Base-by-base conservation (phyloP, 1,140 invertebrate species). In the Myzus persicae region DNA sequence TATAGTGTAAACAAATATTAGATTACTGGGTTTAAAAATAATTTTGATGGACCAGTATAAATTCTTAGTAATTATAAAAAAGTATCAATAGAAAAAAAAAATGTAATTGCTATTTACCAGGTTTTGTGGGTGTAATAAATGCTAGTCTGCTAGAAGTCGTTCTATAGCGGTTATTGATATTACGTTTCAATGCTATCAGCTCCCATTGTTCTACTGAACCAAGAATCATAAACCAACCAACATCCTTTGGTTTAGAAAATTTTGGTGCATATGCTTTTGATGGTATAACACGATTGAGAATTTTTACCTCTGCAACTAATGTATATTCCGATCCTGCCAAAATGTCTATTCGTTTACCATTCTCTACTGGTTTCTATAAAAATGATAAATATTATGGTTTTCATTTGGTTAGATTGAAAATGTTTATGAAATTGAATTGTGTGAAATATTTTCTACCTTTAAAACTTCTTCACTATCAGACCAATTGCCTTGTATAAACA, bases 191-290 rank as follows among this genome's bases (percentile, higher is more conserved):
- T n/a, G 98, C 98, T 51, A 97, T 95, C n/a, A 99, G 95, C 94
- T 99, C 98, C 67, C 95, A 96, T 4, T 95, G 95, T 93, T 97
- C 96, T 40, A 96, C 95, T 91, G 97, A 96, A 22, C 98, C 99
- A 2, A 99, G 95, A 0, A 99, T 96, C 1, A 99, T 94, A 95
- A 99, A 98, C 99, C 99, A 99, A 87, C 98, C 98, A 95, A 99
- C 99, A 94, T 98, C 98, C 95, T 99, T 99, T 14, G 97, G 96
- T 95, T 99, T 99, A 0, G 98, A 97, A 95, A 98, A 99, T 94
- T 97, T 96, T 14, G 98, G 98, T 94, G 98, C 97, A 94, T 97
- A 96, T 24, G 97, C 98, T 95, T 96, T 96, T 93, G 96, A 95
- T 93, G 95, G 95, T 51, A 94, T 94, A 7, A 94, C 95, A 24